These are phyloP conservation scores for Alligator mississippiensis DNA, from an alignment of 2,113 vertebrate genomes.

Conservation along the genomic window DNA sequence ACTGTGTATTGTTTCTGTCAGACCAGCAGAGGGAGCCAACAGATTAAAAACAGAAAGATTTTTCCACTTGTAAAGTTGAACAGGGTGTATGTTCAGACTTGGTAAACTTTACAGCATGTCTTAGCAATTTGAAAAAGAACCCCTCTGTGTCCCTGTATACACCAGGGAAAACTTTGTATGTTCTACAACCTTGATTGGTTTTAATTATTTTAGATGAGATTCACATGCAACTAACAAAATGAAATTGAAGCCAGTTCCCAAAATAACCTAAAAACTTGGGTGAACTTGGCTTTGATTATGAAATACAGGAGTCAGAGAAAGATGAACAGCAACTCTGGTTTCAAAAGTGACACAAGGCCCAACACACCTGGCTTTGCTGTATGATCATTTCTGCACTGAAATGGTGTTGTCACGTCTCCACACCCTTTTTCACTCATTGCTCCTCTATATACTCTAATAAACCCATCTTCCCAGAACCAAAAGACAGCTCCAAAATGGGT, in stretches of 20 bases:
- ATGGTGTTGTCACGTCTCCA: too few relatives aligned
- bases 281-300: background rate
- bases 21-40: slow-evolving; percentile 69
- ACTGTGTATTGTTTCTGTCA: background rate
- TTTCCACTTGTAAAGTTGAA: background rate
- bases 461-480: background rate
- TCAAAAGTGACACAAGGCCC: background rate
- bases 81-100: background rate
- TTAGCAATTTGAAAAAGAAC: background rate
- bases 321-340: background rate
- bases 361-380: background rate
- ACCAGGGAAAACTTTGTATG: background rate
- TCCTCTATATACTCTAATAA: background rate
- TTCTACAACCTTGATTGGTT: background rate
- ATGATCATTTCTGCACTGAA: background rate
- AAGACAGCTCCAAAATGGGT: background rate
- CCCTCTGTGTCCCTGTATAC: background rate
- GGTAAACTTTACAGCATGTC: background rate
- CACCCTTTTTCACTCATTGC: background rate
- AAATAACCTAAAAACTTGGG: background rate
- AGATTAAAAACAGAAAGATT: slow-evolving; percentile 23
- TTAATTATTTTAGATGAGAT: slow-evolving; percentile 3
- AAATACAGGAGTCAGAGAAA: background rate
- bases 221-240: background rate
- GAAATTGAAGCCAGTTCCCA: background rate